Evolutionary conservation across 2,113 vertebrate genomes (phyloP).

Genomic region (Chlorodrepanis virens): DNA sequence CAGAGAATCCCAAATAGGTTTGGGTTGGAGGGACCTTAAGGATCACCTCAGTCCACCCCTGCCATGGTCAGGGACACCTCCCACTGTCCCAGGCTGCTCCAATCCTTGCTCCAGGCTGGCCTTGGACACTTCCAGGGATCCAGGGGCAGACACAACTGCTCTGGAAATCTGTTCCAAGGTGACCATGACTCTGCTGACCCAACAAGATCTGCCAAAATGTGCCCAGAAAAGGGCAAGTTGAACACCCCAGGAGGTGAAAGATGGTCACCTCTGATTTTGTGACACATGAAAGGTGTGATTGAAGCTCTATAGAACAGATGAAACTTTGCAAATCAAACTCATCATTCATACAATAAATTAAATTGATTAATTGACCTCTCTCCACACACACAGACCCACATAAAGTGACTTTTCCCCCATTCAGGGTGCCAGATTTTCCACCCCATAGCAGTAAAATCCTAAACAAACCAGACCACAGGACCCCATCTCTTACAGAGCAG

Average conservation of each 20-base stretch:
- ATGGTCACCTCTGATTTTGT: background rate
- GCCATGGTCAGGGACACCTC: background rate
- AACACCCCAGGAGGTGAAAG: no score
- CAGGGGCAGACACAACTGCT: background rate
- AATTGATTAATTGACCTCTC: background rate
- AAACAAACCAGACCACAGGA: background rate
- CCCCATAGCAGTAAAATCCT: background rate
- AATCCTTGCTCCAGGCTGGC: no score
- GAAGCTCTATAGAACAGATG: accelerated
- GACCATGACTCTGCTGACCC: background rate
- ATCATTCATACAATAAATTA: accelerated
- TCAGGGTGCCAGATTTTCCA: background rate
- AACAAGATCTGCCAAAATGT: background rate
- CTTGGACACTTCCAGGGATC: background rate
- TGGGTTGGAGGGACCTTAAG: background rate
- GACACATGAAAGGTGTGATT: no score
- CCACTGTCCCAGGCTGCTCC: accelerated
- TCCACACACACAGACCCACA: no score
- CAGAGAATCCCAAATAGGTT: background rate
- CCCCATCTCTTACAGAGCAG: background rate
- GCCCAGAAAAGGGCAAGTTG: background rate
- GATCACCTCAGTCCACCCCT: background rate
- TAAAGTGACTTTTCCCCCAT: background rate
- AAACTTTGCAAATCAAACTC: background rate
- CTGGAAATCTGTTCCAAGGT: background rate